Conservation (phyloP, 2,113 vertebrate genomes). For the Saccopteryx bilineata region DNA sequence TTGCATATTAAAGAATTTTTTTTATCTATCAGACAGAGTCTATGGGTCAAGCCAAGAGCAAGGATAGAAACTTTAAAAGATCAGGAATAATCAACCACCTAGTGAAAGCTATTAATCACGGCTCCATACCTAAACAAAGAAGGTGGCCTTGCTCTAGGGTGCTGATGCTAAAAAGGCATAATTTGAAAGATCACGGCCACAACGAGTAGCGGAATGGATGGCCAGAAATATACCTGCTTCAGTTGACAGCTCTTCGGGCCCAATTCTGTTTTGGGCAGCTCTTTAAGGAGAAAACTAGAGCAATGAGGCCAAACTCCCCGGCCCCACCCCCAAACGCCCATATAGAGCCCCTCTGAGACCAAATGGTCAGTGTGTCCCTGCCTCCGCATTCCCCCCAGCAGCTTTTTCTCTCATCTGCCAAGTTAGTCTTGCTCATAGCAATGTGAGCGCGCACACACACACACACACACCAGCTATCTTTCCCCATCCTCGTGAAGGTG, state of each 20-base stretch:
- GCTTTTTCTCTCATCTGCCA: background rate
- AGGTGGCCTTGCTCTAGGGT: background rate
- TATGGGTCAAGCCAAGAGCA: conserved; percentile 5
- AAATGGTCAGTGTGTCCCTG: background rate
- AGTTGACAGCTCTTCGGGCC: background rate
- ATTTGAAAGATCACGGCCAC: background rate
- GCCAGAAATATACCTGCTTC: background rate
- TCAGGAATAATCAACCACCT: background rate
- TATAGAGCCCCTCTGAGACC: background rate
- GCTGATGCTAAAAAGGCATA: background rate
- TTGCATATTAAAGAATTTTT: conserved; percentile 51
- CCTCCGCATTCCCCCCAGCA: background rate
- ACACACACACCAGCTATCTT: background rate
- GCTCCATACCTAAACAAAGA: background rate
- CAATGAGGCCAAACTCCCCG: background rate
- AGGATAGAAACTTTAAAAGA: conserved; percentile 24
- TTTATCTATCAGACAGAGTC: conserved; percentile 36
- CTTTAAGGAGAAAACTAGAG: background rate
- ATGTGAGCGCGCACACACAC: background rate
- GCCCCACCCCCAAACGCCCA: background rate
- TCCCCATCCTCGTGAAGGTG: background rate
- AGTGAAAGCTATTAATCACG: background rate
- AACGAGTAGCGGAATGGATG: background rate
- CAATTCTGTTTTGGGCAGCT: background rate
- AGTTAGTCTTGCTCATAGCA: background rate